Conservation (phyloP, 2,797 vertebrate genomes). For the Triplophysa bombifrons region DNA sequence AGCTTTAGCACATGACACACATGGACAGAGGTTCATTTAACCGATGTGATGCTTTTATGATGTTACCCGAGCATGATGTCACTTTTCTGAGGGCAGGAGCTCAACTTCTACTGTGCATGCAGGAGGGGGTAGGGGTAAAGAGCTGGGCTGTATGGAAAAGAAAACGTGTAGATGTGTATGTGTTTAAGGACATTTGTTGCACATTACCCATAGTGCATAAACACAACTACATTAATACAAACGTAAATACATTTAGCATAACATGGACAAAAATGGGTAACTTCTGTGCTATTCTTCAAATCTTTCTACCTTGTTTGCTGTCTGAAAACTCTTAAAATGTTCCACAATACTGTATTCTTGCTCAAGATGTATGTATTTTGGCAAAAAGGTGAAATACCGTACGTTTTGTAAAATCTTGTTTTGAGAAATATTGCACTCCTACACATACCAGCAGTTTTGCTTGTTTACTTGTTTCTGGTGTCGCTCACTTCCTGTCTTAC, state of each 20-base stretch:
- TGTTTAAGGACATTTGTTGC: too few relatives aligned
- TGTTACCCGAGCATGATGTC: constrained; percentile 4
- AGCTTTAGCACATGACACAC: neutral
- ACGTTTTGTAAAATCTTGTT: neutral
- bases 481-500: neutral
- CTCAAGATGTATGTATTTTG: constrained; percentile 4
- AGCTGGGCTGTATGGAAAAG: neutral
- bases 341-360: neutral
- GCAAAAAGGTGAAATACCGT: constrained; percentile 8
- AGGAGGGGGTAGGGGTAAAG: neutral
- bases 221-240: too few relatives aligned
- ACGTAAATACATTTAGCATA: neutral
- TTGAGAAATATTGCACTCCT: neutral
- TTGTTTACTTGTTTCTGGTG: neutral
- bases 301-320: constrained; percentile 12
- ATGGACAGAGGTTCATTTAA: too few relatives aligned
- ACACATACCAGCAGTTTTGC: neutral
- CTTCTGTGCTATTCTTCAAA: neutral
- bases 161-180: neutral
- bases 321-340: constrained; percentile 4
- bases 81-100: too few relatives aligned
- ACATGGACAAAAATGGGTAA: neutral
- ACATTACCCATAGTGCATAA: too few relatives aligned
- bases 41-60: neutral
- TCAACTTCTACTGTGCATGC: neutral